phyloP scores from a whole-genome alignment of 2,797 vertebrate genomes.

The Yasuhikotakia modesta region DNA sequence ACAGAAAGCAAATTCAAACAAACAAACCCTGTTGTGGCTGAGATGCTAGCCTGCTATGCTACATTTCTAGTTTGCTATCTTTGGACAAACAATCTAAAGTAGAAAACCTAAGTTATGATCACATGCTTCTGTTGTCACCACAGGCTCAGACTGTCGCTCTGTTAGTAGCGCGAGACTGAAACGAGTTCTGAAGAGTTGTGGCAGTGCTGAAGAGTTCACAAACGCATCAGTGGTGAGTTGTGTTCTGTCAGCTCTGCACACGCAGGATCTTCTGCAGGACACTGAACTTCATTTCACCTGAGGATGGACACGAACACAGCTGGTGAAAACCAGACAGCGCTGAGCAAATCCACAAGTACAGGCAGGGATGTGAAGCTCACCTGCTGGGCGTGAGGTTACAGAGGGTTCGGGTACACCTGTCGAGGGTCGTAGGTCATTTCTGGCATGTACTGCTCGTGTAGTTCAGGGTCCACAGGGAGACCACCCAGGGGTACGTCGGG shows the following conservation, averaged over 20 bases:
- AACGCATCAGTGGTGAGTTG: constrained; percentile 43
- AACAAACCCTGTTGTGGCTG: constrained; percentile 27
- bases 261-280: constrained; percentile 20
- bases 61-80: constrained; percentile 48
- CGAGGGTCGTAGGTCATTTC: constrained; percentile 75
- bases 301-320: constrained; percentile 36
- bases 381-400: constrained; percentile 67
- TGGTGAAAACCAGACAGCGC: neutral
- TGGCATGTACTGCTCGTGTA: constrained; percentile 72
- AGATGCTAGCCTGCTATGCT: constrained; percentile 45
- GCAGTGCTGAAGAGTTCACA: constrained; percentile 43
- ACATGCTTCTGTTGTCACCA: constrained; percentile 48
- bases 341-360: constrained; percentile 24
- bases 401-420: constrained; percentile 74
- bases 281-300: constrained; percentile 19
- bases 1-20: constrained; percentile 42
- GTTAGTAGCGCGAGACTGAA: constrained; percentile 49
- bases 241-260: constrained; percentile 27
- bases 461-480: constrained; percentile 70
- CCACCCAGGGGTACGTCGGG: constrained; percentile 71
- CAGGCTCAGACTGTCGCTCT: constrained; percentile 41
- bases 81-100: constrained; percentile 48
- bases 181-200: no score
- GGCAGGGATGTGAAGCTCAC: constrained; percentile 28
- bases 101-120: constrained; percentile 46